Evolutionary conservation across 2,797 vertebrate genomes (phyloP), one percentile per base, ranked within the genome.

Genomic region (Myotis findleyi): DNA sequence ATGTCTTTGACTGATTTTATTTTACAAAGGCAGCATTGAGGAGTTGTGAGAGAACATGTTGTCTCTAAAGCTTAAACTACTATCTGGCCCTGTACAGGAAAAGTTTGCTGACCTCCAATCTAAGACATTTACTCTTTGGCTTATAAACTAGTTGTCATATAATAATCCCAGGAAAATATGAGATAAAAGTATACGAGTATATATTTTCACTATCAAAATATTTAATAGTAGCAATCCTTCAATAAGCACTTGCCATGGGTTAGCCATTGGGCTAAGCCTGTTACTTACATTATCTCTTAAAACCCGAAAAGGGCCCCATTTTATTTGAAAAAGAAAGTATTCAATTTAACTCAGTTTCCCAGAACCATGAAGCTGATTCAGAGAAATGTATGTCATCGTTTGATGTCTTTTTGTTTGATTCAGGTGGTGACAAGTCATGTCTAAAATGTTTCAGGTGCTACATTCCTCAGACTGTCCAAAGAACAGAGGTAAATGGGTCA

Each of bases 271-370:
- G 49, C 49, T 91, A 51, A 79, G 53, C 53, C 9, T 10, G 5
- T 89, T 77, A 82, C 21, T 49, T 79, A 51, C 0, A 18, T 62
- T 87, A 75, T 53, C 49, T 82, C 47, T 36, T 59, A 69, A 96
- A 89, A 90, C 6, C 13, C 38, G 30, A 64, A 68, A n/a, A 64
- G 36, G 47, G 12, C 49, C 55, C 20, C 49, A 41, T 94, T 82
- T 91, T 88, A 44, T 25, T 75, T 83, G 59, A 88, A 87, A 96
- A 95, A 88, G 72, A 59, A 95, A 93, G 7, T 47, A 25, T 66
- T 93, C 53, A 81, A 23, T 33, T 95, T 55, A 77, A 62, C 0
- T 27, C 73, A 33, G 14, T 93, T 96, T 95, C 80, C 41, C 17
- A 88, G 96, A 93, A 92, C 59, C 17, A 30, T 62, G 64, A 92